phyloP scores from a whole-genome alignment of 1,140 invertebrate species.

The Antheraea mylitta region DNA sequence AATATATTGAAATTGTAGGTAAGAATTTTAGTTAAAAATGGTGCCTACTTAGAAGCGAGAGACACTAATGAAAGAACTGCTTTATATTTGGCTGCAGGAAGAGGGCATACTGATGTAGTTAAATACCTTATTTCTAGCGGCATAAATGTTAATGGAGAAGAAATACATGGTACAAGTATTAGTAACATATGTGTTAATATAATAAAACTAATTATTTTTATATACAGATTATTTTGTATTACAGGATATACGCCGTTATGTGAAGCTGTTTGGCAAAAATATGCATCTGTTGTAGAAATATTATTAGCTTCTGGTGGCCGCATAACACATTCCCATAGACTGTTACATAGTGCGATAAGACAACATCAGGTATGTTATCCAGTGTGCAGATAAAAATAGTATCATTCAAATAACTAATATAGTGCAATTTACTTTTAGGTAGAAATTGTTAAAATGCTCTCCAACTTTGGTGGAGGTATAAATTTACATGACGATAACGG shows the following conservation, averaged over 20 bases:
- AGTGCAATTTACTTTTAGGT: slow-evolving; percentile 34
- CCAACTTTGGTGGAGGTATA: slow-evolving; percentile 65
- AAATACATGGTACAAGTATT: slow-evolving; percentile 82
- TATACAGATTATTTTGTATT: slow-evolving; percentile 20
- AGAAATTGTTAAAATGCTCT: slow-evolving; percentile 57
- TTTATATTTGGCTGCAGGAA: slow-evolving; percentile 56
- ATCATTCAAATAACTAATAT: background rate
- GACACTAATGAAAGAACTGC: slow-evolving; percentile 64
- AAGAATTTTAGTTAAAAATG: slow-evolving; percentile 54
- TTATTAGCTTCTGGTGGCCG: slow-evolving; percentile 53
- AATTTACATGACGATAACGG: slow-evolving; percentile 80
- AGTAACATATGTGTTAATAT: background rate
- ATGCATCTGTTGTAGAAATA: slow-evolving; percentile 51
- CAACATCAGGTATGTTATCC: slow-evolving; percentile 51
- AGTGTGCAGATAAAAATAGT: background rate
- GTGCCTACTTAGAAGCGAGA: slow-evolving; percentile 59
- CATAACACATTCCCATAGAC: slow-evolving; percentile 63
- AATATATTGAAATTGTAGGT: slow-evolving; percentile 42
- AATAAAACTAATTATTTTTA: background rate
- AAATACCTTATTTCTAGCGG: slow-evolving; percentile 79
- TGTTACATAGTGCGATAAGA: slow-evolving; percentile 64
- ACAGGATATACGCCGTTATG: slow-evolving; percentile 65
- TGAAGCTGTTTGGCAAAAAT: slow-evolving; percentile 66
- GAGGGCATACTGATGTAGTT: slow-evolving; percentile 58
- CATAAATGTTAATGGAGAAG: slow-evolving; percentile 87